These are phyloP conservation scores for Hylia prasina DNA, from an alignment of 2,113 vertebrate species.

Conservation along the genomic window DNA sequence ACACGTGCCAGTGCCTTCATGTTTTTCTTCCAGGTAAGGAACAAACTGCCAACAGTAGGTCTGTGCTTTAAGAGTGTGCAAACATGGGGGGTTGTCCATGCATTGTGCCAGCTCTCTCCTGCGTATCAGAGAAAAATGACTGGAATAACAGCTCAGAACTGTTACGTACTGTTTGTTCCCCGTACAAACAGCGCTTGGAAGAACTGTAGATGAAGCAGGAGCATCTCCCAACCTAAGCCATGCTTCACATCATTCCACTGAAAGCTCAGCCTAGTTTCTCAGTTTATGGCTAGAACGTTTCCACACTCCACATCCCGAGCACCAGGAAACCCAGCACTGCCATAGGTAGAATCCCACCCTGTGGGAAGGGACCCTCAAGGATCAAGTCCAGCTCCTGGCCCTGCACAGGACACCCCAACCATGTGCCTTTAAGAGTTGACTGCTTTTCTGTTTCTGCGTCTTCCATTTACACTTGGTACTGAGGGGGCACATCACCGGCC, in stretches of 20 bases:
- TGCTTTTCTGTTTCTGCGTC: not conserved
- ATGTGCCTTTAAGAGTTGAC: not conserved
- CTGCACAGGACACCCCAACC: not conserved
- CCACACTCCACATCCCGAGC: not conserved
- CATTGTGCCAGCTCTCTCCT: not conserved
- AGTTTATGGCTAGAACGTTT: not conserved
- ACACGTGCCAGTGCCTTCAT: not conserved
- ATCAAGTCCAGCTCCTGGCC: not conserved
- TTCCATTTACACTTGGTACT: not conserved
- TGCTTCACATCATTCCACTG: not conserved
- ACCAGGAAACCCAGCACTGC: not conserved
- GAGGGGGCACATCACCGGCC: not conserved
- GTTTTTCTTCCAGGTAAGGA: not conserved
- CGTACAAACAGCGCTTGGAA: not conserved
- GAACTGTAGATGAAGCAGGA: not conserved
- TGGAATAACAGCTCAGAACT: not conserved
- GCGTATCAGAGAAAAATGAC: not conserved
- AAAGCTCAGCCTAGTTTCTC: not conserved
- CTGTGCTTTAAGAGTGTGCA: not conserved
- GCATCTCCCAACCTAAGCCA: not conserved
- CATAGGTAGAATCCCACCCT: accelerated
- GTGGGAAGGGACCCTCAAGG: not conserved
- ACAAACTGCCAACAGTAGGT: not conserved
- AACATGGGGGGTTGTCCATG: not conserved
- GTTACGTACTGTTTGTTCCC: not conserved